Evolutionary conservation across 2,797 vertebrate genomes (phyloP).

Genomic region (Percopsis omiscomaycus): DNA sequence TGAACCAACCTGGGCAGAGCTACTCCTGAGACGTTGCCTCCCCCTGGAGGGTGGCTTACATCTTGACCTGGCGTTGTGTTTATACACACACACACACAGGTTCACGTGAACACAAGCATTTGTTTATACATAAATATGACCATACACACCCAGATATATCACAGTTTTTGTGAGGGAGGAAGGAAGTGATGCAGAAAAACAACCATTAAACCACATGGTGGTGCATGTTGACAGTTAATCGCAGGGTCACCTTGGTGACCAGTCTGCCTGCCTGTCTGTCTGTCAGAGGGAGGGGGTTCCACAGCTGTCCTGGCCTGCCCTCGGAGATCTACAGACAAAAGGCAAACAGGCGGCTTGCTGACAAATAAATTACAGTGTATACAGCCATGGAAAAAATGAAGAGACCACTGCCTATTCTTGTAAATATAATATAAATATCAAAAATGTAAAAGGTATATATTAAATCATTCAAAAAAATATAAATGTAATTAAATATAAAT

Average conservation of each 20-base stretch:
- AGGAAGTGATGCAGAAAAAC: background rate
- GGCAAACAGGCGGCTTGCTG: background rate
- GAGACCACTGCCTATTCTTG: too few species aligned
- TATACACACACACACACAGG: background rate
- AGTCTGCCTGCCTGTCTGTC: constrained; percentile 11
- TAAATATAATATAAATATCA: too few species aligned
- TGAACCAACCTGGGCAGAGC: constrained; percentile 4
- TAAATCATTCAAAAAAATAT: too few species aligned
- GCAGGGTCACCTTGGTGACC: constrained; percentile 2
- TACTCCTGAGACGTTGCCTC: background rate
- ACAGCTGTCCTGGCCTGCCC: background rate
- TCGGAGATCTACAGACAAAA: constrained; percentile 52
- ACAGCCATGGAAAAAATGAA: too few species aligned
- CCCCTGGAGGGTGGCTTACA: background rate
- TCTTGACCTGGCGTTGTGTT: background rate
- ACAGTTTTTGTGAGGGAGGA: constrained; percentile 6
- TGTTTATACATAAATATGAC: background rate
- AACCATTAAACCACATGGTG: constrained; percentile 31
- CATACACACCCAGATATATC: background rate
- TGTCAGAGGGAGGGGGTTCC: background rate
- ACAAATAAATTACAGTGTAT: too few species aligned
- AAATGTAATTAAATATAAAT: too few species aligned
- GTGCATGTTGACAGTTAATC: background rate
- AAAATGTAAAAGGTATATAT: too few species aligned
- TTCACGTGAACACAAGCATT: background rate